phyloP scores from a whole-genome alignment of 1,140 invertebrate species.

The Listronotus bonariensis region DNA sequence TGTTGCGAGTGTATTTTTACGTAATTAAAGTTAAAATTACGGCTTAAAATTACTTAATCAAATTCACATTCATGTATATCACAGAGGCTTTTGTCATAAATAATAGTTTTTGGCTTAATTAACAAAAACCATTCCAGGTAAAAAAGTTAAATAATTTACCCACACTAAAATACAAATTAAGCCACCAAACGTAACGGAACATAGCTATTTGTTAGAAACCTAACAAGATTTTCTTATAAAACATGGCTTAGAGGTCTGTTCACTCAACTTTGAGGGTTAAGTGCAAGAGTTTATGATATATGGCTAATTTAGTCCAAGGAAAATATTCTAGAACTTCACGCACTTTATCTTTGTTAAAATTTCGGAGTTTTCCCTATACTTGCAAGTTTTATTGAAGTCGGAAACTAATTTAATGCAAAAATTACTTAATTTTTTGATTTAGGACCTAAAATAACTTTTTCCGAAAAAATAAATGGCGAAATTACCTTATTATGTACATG shows the following conservation, averaged over 20 bases:
- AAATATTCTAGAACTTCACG: slow-evolving; percentile 25
- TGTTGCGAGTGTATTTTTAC: no score
- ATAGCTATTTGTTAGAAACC: slow-evolving; percentile 14
- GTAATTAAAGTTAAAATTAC: no score
- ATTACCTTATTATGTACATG: no score
- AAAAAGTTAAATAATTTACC: background rate
- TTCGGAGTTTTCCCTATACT: slow-evolving; percentile 19
- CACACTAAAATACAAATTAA: slow-evolving; percentile 14
- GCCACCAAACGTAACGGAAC: slow-evolving; percentile 12
- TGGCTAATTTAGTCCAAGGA: slow-evolving; percentile 22
- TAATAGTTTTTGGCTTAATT: no score
- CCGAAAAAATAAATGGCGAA: background rate
- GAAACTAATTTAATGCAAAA: slow-evolving; percentile 15
- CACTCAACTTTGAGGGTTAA: slow-evolving; percentile 25
- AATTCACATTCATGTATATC: no score
- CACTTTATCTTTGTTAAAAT: slow-evolving; percentile 30
- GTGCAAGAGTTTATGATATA: slow-evolving; percentile 25
- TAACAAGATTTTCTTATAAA: slow-evolving; percentile 22
- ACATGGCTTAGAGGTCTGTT: slow-evolving; percentile 15
- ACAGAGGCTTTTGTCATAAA: no score
- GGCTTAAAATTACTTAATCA: no score
- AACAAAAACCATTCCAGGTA: background rate
- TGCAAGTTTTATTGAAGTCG: slow-evolving; percentile 24
- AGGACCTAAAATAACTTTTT: slow-evolving; percentile 4
- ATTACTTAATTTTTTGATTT: slow-evolving; percentile 23